A percentile compares a stretch with the other conserved stretches of the same genome.
Evolutionary conservation across 2,888 invertebrate species (phyloP).

Genomic region (Margaritifera margaritifera): DNA sequence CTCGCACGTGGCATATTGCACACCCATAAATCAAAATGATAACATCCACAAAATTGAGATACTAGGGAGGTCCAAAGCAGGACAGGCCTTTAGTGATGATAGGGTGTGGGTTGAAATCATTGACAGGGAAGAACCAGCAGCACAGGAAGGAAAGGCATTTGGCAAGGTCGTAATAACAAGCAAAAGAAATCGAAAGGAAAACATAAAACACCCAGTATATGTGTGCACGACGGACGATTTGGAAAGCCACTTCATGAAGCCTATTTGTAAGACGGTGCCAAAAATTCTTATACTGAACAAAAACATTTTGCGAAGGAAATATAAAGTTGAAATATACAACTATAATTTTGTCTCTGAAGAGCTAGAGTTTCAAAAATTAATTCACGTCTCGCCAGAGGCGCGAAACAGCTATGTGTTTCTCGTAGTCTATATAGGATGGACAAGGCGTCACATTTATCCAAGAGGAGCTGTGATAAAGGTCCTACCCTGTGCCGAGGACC

Average conservation of each 20-base stretch:
- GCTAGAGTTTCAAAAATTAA: too few relatives aligned
- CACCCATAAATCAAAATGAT: constrained; percentile 21
- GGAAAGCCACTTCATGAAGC: constrained; percentile 38
- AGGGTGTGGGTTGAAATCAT: constrained; percentile 45
- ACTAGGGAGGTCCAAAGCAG: constrained; percentile 41
- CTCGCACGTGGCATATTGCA: constrained; percentile 37
- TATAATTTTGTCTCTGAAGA: too few relatives aligned
- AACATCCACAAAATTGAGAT: constrained; percentile 31
- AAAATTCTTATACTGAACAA: constrained; percentile 26
- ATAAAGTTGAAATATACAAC: too few relatives aligned
- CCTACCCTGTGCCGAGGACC: constrained; percentile 26
- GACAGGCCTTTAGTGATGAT: constrained; percentile 44
- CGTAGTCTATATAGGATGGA: too few relatives aligned
- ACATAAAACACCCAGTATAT: constrained; percentile 39
- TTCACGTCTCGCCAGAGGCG: constrained; percentile 31
- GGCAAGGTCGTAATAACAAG: constrained; percentile 17
- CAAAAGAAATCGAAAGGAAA: constrained; percentile 19
- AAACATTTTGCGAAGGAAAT: constrained; percentile 5
- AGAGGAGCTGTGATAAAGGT: constrained; percentile 44
- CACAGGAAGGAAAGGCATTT: constrained; percentile 10
- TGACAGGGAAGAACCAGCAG: constrained; percentile 7
- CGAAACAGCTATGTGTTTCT: constrained; percentile 43
- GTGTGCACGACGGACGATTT: constrained; percentile 41
- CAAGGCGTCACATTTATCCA: constrained; percentile 39
- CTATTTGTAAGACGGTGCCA: constrained; percentile 37